A percentile compares a stretch with the other conserved stretches of the same genome.
Conservation (phyloP, 1,140 invertebrate species). For the Drosophila serrata region DNA sequence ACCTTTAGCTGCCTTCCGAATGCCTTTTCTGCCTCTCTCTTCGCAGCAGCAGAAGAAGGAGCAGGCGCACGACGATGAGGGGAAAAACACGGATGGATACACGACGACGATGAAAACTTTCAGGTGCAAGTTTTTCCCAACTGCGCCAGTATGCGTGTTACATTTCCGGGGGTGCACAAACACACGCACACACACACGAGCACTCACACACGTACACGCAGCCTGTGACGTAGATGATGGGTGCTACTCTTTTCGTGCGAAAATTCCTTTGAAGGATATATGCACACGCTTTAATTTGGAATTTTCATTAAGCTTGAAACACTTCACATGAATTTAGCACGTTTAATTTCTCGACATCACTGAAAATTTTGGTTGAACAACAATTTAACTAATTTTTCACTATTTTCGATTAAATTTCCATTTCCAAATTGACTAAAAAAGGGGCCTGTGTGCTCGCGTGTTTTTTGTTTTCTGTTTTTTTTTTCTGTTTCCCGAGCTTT, state of each 20-base stretch:
- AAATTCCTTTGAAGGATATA: conserved; percentile 63
- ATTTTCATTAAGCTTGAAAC: conserved; percentile 15
- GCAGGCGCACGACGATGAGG: conserved; percentile 54
- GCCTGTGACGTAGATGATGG: conserved; percentile 72
- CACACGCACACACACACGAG: conserved; percentile 45
- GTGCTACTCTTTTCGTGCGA: conserved; percentile 33
- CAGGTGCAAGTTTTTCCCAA: conserved; percentile 80
- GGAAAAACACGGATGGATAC: conserved; percentile 44
- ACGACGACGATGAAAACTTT: conserved; percentile 62
- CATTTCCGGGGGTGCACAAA: conserved; percentile 76
- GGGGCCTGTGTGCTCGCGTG: conserved; percentile 15
- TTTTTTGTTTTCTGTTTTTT: conserved; percentile 20
- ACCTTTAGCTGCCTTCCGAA: conserved; percentile 62
- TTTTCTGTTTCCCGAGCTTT: conserved; percentile 31
- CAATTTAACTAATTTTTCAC: conserved; percentile 62
- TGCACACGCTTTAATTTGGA: conserved; percentile 22
- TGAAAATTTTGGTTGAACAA: conserved; percentile 52
- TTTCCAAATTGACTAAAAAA: conserved; percentile 29
- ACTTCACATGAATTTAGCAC: conserved; percentile 8
- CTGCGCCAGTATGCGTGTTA: conserved; percentile 62
- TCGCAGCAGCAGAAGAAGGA: conserved; percentile 36
- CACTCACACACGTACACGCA: conserved; percentile 52
- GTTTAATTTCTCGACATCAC: conserved; percentile 32
- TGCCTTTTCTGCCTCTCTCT: conserved; percentile 41
- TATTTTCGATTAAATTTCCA: conserved; percentile 47